Base-by-base conservation (phyloP, 2,888 invertebrate species). In the Melieria omissa region DNA sequence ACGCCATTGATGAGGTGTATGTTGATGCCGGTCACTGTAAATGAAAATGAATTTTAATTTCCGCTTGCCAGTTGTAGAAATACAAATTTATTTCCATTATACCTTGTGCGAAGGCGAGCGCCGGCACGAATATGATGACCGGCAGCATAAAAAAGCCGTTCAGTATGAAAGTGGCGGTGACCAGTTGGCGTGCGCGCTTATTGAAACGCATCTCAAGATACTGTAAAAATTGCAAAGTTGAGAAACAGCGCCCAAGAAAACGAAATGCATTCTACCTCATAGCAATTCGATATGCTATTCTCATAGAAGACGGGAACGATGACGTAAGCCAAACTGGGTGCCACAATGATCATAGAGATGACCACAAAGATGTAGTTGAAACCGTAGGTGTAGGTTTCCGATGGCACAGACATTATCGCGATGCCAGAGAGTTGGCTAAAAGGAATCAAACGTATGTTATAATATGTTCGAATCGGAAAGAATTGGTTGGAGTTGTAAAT, bases 351-450 rank as follows among this genome's bases (percentile, higher is more conserved):
- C 78, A 88, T 86, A 1, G 88, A 81, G 0, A 89, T n/a, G 2
- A 86, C 83, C 8, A 86, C 74, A 14, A 86, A 81, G 10, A 85
- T 75, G 72, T 88, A 89, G 75, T 86, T 88, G 1, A 88, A 85
- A 0, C 90, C 90, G 76, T 85, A 89, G 7, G 85, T 78, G 78
- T 90, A 90, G 72, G 86, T 86, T 77, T 90, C 90, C 0, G 89
- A 87, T 0, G 90, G 89, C 12, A 88, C 87, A 2, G 89, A 88
- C 79, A 90, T 86, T 10, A 90, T 86, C 0, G 89, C 87, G 44
- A 90, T 87, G n/a, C 89, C 89, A 0, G 89, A 89, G 76, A 90
- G 84, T 77, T 89, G 89, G 74, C 89, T 89, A 69, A 4, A 79
- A 77, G 44, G 14, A 12, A 29, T 6, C 6, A 29, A 44, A 44